These are phyloP conservation scores for Tenrec ecaudatus DNA, from an alignment of 2,113 vertebrate genomes.

Conservation along the genomic window DNA sequence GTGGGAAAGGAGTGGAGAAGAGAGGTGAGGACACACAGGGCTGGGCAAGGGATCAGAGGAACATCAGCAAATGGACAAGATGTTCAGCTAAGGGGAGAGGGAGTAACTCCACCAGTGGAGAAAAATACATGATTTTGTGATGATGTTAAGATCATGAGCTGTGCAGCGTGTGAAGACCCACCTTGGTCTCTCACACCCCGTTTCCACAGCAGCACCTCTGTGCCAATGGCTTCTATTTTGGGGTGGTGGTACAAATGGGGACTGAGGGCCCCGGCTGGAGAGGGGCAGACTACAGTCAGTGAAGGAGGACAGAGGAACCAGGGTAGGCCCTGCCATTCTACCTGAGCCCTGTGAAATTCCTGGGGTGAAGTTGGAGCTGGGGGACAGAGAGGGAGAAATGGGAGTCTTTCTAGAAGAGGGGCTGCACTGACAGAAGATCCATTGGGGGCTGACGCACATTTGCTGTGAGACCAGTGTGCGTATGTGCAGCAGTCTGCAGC, in stretches of 20 bases:
- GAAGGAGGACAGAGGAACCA: not conserved
- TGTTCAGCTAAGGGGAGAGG: rapidly evolving
- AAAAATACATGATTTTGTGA: not conserved
- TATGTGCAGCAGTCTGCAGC: not conserved
- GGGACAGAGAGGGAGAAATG: not conserved
- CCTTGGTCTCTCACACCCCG: not conserved
- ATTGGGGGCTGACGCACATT: rapidly evolving
- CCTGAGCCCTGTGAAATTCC: rapidly evolving
- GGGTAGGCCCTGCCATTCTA: not conserved
- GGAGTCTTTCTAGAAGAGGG: rapidly evolving
- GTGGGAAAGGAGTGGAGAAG: not conserved
- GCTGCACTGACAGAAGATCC: rapidly evolving
- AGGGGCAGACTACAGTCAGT: not conserved
- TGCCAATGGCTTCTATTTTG: not conserved
- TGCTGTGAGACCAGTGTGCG: not conserved
- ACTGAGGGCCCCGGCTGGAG: not conserved
- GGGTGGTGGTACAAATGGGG: not conserved
- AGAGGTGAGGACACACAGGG: not conserved
- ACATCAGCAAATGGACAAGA: not conserved
- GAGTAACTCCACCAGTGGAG: not conserved
- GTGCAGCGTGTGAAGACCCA: not conserved
- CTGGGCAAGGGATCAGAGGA: not conserved
- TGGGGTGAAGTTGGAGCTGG: not conserved
- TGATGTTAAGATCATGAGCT: not conserved
- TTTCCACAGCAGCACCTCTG: not conserved